Percentiles rank a stretch among this genome's conserved stretches.
Conservation (phyloP, 2,797 vertebrate genomes). For the Acrocephalus scirpaceus region DNA sequence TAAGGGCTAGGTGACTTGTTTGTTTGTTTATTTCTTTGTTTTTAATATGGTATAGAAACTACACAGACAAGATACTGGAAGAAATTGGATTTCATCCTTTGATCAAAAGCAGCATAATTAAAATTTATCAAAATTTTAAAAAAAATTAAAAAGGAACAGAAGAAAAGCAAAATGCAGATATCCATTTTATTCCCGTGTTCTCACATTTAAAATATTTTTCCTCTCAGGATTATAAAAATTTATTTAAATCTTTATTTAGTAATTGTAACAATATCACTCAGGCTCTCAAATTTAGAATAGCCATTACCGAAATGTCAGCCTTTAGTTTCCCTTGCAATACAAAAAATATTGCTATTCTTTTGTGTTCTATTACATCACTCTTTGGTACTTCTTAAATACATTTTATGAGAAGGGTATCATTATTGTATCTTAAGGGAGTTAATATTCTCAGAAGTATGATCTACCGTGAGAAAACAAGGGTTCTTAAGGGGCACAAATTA, state of each 20-base stretch:
- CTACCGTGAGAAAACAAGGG: neutral
- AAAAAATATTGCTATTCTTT: neutral
- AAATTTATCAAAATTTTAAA: neutral
- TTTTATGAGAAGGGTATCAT: neutral
- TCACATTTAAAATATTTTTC: neutral
- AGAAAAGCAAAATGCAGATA: neutral
- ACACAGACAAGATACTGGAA: neutral
- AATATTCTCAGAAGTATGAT: neutral
- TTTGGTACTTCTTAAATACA: neutral
- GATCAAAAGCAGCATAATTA: neutral
- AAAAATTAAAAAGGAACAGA: rapidly evolving
- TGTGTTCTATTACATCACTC: neutral
- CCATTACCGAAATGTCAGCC: neutral
- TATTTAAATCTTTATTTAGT: neutral
- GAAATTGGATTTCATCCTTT: neutral
- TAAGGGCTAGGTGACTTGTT: neutral
- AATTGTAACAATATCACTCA: neutral
- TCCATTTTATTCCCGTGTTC: neutral
- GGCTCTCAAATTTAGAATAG: neutral
- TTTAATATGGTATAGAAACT: neutral
- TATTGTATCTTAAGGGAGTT: neutral
- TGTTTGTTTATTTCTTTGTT: neutral
- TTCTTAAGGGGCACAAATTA: slow-evolving; percentile 24
- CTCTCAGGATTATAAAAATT: neutral
- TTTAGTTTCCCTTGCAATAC: neutral